Evolutionary conservation across 2,888 invertebrate genomes (phyloP).

Genomic region (Cataglyphis cursor): DNA sequence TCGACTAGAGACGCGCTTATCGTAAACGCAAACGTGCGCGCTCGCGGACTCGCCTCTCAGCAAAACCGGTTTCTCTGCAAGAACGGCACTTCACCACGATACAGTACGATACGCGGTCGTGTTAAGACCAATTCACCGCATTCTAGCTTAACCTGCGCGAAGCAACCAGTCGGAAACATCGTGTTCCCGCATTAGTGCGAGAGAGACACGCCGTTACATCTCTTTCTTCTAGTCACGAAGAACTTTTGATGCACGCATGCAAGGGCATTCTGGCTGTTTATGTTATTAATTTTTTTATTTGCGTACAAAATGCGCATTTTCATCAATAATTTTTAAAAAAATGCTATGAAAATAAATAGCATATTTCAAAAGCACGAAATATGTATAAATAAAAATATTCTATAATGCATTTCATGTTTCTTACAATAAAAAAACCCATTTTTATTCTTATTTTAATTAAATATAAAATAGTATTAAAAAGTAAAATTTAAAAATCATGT

Average conservation of each 20-base stretch:
- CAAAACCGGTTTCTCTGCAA: conserved; percentile 33
- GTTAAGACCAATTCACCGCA: conserved; percentile 31
- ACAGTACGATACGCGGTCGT: conserved; percentile 14
- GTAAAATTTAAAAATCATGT: background rate
- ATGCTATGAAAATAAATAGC: too few relatives aligned
- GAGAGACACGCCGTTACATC: conserved; percentile 3
- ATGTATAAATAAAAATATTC: background rate
- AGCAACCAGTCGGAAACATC: conserved; percentile 2
- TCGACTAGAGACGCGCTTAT: conserved; percentile 22
- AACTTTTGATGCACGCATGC: background rate
- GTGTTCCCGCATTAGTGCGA: background rate
- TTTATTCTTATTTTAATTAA: conserved; percentile 1
- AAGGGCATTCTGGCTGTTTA: background rate
- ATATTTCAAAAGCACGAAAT: background rate
- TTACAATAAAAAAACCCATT: background rate
- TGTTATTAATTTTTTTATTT: background rate
- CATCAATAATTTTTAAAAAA: background rate
- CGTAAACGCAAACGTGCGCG: conserved; percentile 24
- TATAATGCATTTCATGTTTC: background rate
- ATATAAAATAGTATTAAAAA: background rate
- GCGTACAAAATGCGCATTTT: background rate
- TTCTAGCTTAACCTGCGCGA: conserved; percentile 26
- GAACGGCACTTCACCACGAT: conserved; percentile 23
- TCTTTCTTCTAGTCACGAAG: background rate
- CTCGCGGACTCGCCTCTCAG: conserved; percentile 3